Conservation (phyloP, 2,797 vertebrate genomes). For the Euphonia xanthogaster region DNA sequence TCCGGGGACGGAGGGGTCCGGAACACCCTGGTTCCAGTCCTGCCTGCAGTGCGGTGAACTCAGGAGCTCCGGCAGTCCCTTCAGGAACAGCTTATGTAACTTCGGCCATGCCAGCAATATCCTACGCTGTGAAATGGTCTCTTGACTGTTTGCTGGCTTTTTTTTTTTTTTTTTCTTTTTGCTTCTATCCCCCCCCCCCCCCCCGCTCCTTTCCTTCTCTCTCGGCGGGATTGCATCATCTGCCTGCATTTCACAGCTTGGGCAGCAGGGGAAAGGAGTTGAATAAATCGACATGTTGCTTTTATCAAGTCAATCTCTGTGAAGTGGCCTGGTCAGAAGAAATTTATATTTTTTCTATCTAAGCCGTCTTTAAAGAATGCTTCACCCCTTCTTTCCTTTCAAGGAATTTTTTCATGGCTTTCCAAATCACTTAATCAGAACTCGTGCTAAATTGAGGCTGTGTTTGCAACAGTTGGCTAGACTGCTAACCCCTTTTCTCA, state of each 20-base stretch:
- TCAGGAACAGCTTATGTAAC: not conserved
- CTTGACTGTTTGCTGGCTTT: not conserved
- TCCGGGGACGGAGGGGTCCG: not conserved
- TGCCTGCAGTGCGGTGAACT: not conserved
- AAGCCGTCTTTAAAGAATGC: not conserved
- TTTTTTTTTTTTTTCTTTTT: too few species aligned
- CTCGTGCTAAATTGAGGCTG: not conserved
- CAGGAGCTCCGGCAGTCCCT: not conserved
- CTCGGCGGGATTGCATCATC: conserved; percentile 51
- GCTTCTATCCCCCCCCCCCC: fast-evolving
- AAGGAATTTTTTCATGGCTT: conserved; percentile 22
- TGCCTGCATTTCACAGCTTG: conserved; percentile 55
- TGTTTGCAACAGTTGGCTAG: conserved; percentile 12
- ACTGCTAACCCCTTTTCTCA: not conserved
- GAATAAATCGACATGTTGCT: conserved; percentile 46
- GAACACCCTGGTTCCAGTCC: not conserved
- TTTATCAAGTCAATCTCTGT: conserved; percentile 47
- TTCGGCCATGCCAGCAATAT: not conserved
- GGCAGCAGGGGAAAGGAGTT: conserved; percentile 36
- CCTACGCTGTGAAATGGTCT: not conserved
- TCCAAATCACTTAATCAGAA: not conserved
- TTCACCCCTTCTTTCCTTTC: conserved; percentile 6
- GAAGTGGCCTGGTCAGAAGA: conserved; percentile 38
- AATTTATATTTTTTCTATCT: conserved; percentile 22
- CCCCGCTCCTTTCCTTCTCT: not conserved